Evolutionary conservation across 1,140 invertebrate species (phyloP).

Genomic region (Drosophila orosa): DNA sequence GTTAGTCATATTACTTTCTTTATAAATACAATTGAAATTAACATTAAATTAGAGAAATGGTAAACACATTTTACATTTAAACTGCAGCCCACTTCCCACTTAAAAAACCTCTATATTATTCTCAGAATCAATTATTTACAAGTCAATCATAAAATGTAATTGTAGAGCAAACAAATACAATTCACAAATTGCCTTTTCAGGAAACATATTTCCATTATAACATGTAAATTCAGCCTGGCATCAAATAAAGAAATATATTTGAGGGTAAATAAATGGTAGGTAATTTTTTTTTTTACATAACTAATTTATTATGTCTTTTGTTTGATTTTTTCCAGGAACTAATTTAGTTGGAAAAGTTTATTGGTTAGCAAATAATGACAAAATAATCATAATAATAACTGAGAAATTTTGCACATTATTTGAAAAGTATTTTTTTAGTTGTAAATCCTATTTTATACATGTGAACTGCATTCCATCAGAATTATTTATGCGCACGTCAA

Average conservation of each 20-base stretch:
- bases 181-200: neutral
- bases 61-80: neutral
- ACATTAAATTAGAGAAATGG: neutral
- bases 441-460: neutral
- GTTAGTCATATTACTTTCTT: neutral
- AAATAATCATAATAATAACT: neutral
- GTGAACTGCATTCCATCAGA: neutral
- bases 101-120: neutral
- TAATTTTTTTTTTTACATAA: neutral
- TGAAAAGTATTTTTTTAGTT: neutral
- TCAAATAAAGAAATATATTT: neutral
- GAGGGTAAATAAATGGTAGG: neutral
- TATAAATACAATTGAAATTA: neutral
- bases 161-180: neutral
- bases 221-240: neutral
- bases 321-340: neutral
- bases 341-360: neutral
- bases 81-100: no score
- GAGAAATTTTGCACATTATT: no score
- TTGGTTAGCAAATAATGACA: neutral
- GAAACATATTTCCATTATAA: neutral
- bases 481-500: conserved; percentile 17
- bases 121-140: conserved; percentile 6
- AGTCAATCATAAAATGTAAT: conserved; percentile 11
- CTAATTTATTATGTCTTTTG: neutral